These are phyloP conservation scores for Anastrepha ludens DNA, from an alignment of 1,140 invertebrate genomes.

Conservation along the genomic window DNA sequence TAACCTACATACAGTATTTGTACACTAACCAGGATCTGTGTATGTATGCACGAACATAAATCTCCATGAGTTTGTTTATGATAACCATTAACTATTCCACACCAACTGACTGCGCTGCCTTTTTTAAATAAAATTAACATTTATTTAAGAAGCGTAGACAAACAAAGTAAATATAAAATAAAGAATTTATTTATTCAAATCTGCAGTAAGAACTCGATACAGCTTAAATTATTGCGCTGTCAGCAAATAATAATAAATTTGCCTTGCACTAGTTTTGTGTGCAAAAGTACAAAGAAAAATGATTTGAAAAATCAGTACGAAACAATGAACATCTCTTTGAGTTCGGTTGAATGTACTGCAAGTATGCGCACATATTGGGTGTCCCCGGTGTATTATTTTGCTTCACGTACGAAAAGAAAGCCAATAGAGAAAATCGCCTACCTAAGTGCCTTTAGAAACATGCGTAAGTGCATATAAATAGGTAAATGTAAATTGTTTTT, in stretches of 20 bases:
- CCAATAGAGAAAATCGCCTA: too few relatives aligned
- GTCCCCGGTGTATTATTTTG: too few relatives aligned
- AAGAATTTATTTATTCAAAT: slow-evolving; percentile 17
- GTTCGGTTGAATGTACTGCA: too few relatives aligned
- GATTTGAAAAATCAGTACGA: too few relatives aligned
- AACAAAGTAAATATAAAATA: neutral
- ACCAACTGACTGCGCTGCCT: slow-evolving; percentile 18
- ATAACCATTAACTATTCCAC: slow-evolving; percentile 38
- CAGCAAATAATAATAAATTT: slow-evolving; percentile 28
- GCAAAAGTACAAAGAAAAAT: too few relatives aligned
- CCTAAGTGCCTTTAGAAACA: too few relatives aligned
- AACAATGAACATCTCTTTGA: too few relatives aligned
- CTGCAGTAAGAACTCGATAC: neutral
- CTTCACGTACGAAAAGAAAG: too few relatives aligned
- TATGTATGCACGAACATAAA: neutral
- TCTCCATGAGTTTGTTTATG: slow-evolving; percentile 46
- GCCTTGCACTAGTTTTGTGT: neutral
- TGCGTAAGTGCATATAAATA: too few relatives aligned
- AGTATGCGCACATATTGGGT: too few relatives aligned
- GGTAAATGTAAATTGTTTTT: too few relatives aligned
- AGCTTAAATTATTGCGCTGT: neutral
- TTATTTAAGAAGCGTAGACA: neutral
- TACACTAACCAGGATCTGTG: neutral
- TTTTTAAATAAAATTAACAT: slow-evolving; percentile 25
- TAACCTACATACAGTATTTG: neutral